Percentiles rank a stretch among this genome's conserved stretches.
phyloP scores from a whole-genome alignment of 2,797 vertebrate species.

The Acropternis orthonyx region DNA sequence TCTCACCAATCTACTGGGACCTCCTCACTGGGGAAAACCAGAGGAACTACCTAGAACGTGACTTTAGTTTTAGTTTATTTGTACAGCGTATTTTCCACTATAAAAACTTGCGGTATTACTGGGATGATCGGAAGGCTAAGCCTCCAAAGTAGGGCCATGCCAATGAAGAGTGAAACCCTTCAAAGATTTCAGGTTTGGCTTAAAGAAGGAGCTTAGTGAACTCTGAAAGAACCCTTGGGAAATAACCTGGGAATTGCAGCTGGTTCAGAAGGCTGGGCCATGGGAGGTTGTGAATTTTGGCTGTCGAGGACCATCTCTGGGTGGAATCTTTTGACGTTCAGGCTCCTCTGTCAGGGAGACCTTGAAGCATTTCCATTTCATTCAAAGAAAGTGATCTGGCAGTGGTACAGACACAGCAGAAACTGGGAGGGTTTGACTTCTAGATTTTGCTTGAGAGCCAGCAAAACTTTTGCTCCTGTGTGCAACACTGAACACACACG shows the following conservation, averaged over 20 bases:
- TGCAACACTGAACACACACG: accelerated
- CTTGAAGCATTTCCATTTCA: not conserved
- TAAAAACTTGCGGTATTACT: not conserved
- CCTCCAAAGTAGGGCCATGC: accelerated
- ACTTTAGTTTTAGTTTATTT: not conserved
- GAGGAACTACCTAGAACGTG: not conserved
- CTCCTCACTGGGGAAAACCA: not conserved
- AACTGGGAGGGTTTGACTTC: not conserved
- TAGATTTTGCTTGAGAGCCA: not conserved
- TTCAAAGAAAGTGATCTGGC: not conserved
- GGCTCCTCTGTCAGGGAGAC: not conserved
- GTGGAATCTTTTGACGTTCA: not conserved
- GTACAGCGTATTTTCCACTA: not conserved
- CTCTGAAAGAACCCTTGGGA: not conserved
- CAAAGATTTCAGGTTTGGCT: not conserved
- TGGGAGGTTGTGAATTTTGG: too few relatives aligned
- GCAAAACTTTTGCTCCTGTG: not conserved
- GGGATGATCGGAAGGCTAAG: not conserved
- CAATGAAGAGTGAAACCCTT: not conserved
- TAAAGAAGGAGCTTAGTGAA: not conserved
- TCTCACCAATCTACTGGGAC: not conserved
- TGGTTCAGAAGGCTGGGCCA: not conserved
- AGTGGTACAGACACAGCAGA: not conserved
- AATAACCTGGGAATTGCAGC: not conserved
- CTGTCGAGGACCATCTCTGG: not conserved